Base-by-base conservation (phyloP, 1,140 invertebrate species). In the Sipha flava region DNA sequence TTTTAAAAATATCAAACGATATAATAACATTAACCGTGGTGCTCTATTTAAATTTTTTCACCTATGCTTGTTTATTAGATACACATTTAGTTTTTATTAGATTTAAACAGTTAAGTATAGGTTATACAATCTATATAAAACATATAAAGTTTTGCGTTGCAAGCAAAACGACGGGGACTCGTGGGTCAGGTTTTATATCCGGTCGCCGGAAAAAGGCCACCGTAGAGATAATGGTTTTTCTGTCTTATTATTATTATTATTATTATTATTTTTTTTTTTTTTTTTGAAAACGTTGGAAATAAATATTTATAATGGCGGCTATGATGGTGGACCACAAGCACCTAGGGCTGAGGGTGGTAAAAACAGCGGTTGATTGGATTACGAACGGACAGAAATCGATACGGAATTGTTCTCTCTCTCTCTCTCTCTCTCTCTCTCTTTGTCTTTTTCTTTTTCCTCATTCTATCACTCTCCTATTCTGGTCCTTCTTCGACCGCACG, bases 151-250 rank as follows among this genome's bases (percentile, higher is more conserved):
- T 59, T 34, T 59, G 31, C 31, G 49, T 26, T 14, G 34, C 16
- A 16, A 34, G 47, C n/a, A 16, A 37, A 31, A 45, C n/a, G 43
- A 26, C 31, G 45, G 29, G 45, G n/a, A 72, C 16, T 21, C 68
- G 68, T 10, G 47, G 1, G 47, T 3, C 7, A 59, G 52, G 49
- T 77, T 77, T 77, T 57, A 77, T 77, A 43, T 77, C 73, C 52
- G 73, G 23, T 59, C 54, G 37, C 34, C 73, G 73, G 73, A 77
- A 77, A 75, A 57, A 77, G 52, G 73, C 73, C 73, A 77, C 49
- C 31, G 73, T 77, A 77, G 73, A 59, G 73, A 77, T 77, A 77
- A 77, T 77, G 73, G 73, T 77, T 77, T 77, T 77, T 77, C 49
- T 77, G 73, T 57, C 73, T 54, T 77, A 57, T 77, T 70, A 70